phyloP scores from a whole-genome alignment of 2,797 vertebrate genomes.

The Lycodopsis pacificus region DNA sequence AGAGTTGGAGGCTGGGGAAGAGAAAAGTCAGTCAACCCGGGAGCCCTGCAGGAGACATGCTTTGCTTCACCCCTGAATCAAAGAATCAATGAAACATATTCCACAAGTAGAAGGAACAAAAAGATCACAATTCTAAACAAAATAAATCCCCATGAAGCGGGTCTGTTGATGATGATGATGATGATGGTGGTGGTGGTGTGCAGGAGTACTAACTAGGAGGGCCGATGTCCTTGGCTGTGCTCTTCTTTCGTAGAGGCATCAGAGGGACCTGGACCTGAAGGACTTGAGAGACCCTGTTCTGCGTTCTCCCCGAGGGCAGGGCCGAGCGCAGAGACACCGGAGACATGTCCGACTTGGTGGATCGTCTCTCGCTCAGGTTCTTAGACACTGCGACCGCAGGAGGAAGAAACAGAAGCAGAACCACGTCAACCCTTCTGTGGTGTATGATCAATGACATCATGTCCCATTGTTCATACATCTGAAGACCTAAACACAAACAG shows the following conservation, averaged over 20 bases:
- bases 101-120: no score
- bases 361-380: constrained; percentile 91
- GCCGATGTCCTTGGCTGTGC: constrained; percentile 87
- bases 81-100: no score
- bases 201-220: constrained; percentile 83
- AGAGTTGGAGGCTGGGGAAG: constrained; percentile 82
- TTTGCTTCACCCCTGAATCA: no score
- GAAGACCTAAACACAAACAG: not conserved
- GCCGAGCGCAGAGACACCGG: constrained; percentile 90
- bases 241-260: constrained; percentile 92
- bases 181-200: no score
- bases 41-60: no score
- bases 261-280: constrained; percentile 94
- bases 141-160: not conserved
- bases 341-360: constrained; percentile 93
- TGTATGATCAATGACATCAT: no score
- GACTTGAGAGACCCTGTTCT: constrained; percentile 94
- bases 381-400: constrained; percentile 88
- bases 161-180: not conserved
- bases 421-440: not conserved
- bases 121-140: no score
- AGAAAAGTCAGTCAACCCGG: not conserved
- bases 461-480: not conserved
- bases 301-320: constrained; percentile 86
- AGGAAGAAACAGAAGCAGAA: not conserved